Conservation (phyloP, 2,888 invertebrate species). For the Dexiosoma caninum region DNA sequence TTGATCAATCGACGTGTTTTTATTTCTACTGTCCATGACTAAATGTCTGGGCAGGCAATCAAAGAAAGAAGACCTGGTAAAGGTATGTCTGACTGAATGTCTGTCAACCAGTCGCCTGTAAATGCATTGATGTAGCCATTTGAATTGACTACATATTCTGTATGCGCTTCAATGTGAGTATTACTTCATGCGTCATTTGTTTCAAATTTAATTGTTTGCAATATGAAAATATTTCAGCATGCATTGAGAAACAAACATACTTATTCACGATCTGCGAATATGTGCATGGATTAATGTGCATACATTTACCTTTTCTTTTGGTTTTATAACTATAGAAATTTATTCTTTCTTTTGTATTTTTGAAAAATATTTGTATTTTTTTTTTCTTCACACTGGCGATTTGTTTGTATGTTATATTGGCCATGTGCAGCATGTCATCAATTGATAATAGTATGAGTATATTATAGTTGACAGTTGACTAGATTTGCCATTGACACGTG, state of each 20-base stretch:
- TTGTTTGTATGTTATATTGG: constrained; percentile 40
- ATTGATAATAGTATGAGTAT: constrained; percentile 41
- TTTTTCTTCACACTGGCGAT: constrained; percentile 9
- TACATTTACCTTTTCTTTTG: constrained; percentile 22
- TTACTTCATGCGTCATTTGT: constrained; percentile 40
- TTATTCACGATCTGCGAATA: constrained; percentile 25
- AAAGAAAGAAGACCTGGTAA: neutral
- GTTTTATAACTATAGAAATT: neutral
- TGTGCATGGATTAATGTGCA: constrained; percentile 13
- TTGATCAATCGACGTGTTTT: constrained; percentile 17
- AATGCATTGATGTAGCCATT: constrained; percentile 16
- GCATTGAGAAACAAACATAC: too few relatives aligned
- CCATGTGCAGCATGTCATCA: constrained; percentile 52
- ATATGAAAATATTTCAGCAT: constrained; percentile 37
- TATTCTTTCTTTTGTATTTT: neutral
- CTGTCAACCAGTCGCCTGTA: neutral
- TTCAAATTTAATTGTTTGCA: constrained; percentile 26
- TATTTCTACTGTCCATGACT: neutral
- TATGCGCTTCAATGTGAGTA: neutral
- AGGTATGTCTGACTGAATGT: neutral
- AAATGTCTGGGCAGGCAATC: constrained; percentile 13
- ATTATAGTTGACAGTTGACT: constrained; percentile 44
- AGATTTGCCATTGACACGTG: constrained; percentile 48
- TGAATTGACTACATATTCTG: constrained; percentile 27
- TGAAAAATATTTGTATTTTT: constrained; percentile 16